Percentiles rank a stretch among this genome's conserved stretches.
These are phyloP conservation scores for Nesometra sesokonis DNA, from an alignment of 35 echinoderm and acorn worm genomes.

Conservation along the genomic window DNA sequence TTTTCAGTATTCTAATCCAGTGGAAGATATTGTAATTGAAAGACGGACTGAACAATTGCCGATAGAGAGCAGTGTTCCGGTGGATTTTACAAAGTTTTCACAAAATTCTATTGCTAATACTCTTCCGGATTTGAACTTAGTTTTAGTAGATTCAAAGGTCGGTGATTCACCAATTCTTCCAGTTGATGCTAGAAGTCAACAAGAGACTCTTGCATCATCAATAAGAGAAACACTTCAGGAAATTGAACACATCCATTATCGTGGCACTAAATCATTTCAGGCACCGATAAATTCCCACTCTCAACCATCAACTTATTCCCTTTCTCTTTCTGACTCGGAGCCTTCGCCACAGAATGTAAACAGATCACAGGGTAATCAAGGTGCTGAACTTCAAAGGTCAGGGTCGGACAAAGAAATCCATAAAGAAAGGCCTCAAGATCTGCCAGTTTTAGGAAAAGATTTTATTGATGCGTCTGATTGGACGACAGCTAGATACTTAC, in stretches of 20 bases:
- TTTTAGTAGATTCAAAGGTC: not conserved
- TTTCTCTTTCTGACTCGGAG: not conserved
- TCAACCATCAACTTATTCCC: not conserved
- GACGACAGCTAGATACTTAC: constrained; percentile 36
- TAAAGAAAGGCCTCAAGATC: not conserved
- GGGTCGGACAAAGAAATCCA: not conserved
- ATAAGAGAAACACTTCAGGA: not conserved
- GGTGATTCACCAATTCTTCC: not conserved
- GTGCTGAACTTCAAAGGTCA: not conserved
- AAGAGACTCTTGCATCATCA: not conserved
- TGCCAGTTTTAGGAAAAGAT: not conserved
- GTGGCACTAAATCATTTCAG: not conserved
- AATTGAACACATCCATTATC: not conserved
- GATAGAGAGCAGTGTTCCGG: no score
- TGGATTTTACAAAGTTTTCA: not conserved
- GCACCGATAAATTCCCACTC: not conserved
- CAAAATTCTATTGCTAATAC: not conserved
- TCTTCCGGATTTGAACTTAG: not conserved
- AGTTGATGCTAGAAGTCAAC: not conserved
- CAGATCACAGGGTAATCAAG: not conserved
- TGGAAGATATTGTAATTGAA: not conserved
- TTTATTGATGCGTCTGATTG: not conserved
- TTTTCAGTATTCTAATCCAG: no score
- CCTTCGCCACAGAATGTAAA: not conserved
- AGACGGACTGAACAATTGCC: not conserved